Evolutionary conservation across 92 coral and sea anemone species (phyloP), one percentile per base, ranked within the genome.

Genomic region (Paragorgia papillata): DNA sequence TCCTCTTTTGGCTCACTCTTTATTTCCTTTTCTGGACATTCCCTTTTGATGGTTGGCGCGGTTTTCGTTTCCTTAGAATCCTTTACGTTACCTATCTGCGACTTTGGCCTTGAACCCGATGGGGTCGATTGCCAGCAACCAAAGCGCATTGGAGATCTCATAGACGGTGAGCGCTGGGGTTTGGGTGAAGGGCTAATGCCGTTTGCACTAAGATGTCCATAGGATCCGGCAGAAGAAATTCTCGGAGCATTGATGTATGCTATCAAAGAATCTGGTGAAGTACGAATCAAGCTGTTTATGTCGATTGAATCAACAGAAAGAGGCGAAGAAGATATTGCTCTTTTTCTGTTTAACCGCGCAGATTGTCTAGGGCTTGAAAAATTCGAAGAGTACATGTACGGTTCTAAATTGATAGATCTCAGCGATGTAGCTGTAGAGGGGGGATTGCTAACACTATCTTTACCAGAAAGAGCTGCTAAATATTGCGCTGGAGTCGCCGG

Each of bases 381-480:
- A 79, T 69, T 87, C 30, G 97, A 87, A 27, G 75, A 32, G 73
- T 76, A 67, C 66, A 64, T 85, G 61, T 89, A 83, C 48, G 89
- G 82, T 54, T 95, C 99, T 33, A 95, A 76, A 34, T 88, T 96
- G 46, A 91, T 95, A 9, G 99, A 95, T 68, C 88, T 74, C 20
- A 95, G 67, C 40, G 97, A 91, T 41, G 99, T 95, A 26, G 99
- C 97, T 27, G 99, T 95, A 20, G 99, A 95, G 41, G 99, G 99
- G 5, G 99, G 99, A 22, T 80, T 93, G 2, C 90, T 83, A 62
- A 71, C 88, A 32, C 83, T 83, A 60, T 74, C 86, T 75, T 90
- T 86, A 39, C 74, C 70, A 65, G 85, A 90, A 69, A 95, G 73
- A 18, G 82, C 67, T 29, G 92, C 90, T 41, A 95, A 74, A 57